Conservation (phyloP, 2,888 invertebrate genomes). For the Endotricha flammealis region DNA sequence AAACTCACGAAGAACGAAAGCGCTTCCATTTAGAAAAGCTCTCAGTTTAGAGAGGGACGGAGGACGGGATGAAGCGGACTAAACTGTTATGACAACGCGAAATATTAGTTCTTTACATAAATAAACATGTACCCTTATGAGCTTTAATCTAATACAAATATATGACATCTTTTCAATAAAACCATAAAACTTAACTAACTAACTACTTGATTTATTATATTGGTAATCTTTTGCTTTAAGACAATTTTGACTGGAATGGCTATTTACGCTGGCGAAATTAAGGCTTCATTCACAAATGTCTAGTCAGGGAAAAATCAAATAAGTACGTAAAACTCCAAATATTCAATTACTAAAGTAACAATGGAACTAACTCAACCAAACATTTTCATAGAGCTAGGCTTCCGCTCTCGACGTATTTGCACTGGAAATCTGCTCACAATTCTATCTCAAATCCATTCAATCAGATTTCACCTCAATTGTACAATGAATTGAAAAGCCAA, state of each 20-base stretch:
- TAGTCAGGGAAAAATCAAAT: too few species aligned
- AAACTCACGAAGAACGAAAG: conserved; percentile 32
- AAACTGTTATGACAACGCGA: conserved; percentile 39
- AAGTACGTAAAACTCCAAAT: too few species aligned
- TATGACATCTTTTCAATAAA: too few species aligned
- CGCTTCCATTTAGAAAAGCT: conserved; percentile 52
- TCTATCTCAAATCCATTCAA: conserved; percentile 2
- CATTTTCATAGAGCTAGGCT: not conserved
- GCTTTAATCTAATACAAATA: too few species aligned
- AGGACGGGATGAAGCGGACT: conserved; percentile 37
- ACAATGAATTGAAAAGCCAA: not conserved
- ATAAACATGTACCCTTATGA: conserved; percentile 12
- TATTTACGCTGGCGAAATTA: too few species aligned
- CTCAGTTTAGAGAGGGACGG: conserved; percentile 50
- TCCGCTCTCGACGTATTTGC: conserved; percentile 1
- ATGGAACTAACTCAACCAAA: not conserved
- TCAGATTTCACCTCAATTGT: not conserved
- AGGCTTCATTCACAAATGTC: too few species aligned
- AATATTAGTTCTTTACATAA: conserved; percentile 24
- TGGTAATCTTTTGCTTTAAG: too few species aligned
- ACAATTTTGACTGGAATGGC: too few species aligned
- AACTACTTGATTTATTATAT: too few species aligned
- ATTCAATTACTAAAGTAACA: too few species aligned
- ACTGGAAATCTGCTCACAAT: not conserved
- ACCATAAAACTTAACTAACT: too few species aligned